phyloP scores from a whole-genome alignment of 2,888 invertebrate species.

The Euzophera pinguis region DNA sequence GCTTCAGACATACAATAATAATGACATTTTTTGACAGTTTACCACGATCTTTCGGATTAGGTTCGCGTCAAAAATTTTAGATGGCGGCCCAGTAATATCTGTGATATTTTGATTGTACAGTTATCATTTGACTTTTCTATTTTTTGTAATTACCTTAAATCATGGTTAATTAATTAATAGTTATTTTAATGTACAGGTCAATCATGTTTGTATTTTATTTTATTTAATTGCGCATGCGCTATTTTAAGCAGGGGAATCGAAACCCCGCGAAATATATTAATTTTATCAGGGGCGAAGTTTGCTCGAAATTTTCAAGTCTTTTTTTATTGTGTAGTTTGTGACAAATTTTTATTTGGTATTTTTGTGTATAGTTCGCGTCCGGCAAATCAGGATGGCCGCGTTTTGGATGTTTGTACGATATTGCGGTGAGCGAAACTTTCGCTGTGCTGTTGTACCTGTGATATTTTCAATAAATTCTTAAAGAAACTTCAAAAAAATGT shows the following conservation, averaged over 20 bases:
- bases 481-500: conserved; percentile 60
- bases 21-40: conserved; percentile 16
- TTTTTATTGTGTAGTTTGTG: conserved; percentile 50
- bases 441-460: conserved; percentile 55
- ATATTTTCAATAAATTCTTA: conserved; percentile 51
- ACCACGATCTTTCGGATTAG: conserved; percentile 23
- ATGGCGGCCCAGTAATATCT: conserved; percentile 29
- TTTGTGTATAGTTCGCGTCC: conserved; percentile 64
- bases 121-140: conserved; percentile 53
- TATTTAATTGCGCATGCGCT: conserved; percentile 24
- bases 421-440: conserved; percentile 36
- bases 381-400: conserved; percentile 57
- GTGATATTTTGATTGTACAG: conserved; percentile 68
- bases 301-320: conserved; percentile 63
- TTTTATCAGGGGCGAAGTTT: conserved; percentile 53
- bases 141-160: conserved; percentile 56
- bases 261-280: conserved; percentile 23
- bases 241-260: conserved; percentile 4
- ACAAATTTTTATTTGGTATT: conserved; percentile 66
- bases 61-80: conserved; percentile 22
- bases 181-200: conserved; percentile 58
- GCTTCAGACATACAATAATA: conserved; percentile 23
- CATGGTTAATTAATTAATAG: conserved; percentile 41
- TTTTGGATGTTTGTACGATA: conserved; percentile 56
- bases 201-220: conserved; percentile 50